phyloP scores from a whole-genome alignment of 1,140 invertebrate genomes.

The Elymnias hypermnestra region DNA sequence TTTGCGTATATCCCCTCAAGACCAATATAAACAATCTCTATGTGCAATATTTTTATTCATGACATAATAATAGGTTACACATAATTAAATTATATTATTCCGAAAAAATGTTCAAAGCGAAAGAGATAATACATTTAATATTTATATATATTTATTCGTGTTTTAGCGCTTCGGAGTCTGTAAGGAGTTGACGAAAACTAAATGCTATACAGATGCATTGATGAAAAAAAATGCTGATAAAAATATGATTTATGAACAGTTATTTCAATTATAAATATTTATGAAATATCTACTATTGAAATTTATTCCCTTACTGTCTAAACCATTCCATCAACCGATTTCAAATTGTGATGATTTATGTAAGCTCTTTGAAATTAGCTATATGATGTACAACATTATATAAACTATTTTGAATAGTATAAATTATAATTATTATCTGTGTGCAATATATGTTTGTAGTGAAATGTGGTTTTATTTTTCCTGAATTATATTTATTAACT shows the following conservation, averaged over 20 bases:
- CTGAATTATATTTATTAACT: neutral
- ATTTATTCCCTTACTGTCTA: no score
- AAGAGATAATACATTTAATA: neutral
- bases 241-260: no score
- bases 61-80: no score
- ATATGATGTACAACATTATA: neutral
- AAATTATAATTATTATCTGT: neutral
- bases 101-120: no score
- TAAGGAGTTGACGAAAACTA: slow-evolving; percentile 17
- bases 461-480: neutral
- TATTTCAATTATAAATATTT: no score
- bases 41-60: no score
- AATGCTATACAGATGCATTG: neutral
- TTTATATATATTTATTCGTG: slow-evolving; percentile 5
- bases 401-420: neutral
- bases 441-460: neutral
- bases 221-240: neutral
- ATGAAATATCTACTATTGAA: no score
- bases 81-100: no score
- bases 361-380: neutral
- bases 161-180: slow-evolving; percentile 37
- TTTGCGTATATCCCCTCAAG: no score
- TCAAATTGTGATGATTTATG: slow-evolving; percentile 14
- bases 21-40: no score
- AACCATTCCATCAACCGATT: slow-evolving; percentile 20